These are phyloP conservation scores for Gambusia yucatana DNA, from an alignment of 2,797 vertebrate genomes.

Conservation along the genomic window DNA sequence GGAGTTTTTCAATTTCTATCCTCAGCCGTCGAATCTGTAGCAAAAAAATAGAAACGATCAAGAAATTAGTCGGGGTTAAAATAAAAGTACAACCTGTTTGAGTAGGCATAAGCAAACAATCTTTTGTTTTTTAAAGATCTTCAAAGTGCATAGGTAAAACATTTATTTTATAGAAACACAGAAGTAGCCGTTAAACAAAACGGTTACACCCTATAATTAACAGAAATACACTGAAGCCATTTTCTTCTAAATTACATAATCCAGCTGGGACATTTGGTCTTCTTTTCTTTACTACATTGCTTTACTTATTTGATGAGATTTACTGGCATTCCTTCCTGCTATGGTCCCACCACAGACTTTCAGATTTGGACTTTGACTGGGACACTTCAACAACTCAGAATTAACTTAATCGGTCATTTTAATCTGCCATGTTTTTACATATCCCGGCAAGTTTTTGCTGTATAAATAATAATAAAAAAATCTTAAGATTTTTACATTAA, in stretches of 20 bases:
- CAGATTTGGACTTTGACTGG: background rate
- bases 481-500: background rate
- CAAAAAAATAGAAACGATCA: slow-evolving; percentile 4
- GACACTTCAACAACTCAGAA: background rate
- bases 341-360: background rate
- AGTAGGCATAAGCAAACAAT: background rate
- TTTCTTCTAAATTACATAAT: background rate
- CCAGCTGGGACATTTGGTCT: background rate
- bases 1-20: slow-evolving; percentile 97
- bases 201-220: background rate
- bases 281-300: background rate
- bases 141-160: background rate
- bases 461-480: background rate
- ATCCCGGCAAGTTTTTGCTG: background rate
- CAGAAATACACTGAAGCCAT: background rate
- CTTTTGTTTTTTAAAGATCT: background rate
- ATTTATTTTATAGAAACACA: background rate
- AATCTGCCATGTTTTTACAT: background rate
- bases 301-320: background rate
- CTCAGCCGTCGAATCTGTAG: slow-evolving; percentile 92
- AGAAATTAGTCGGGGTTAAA: background rate
- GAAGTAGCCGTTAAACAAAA: background rate
- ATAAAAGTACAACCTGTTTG: too few species aligned
- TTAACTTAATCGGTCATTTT: background rate
- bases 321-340: background rate